Percentiles rank a stretch among this genome's conserved stretches.
These are phyloP conservation scores for Hypercompe scribonia DNA, from an alignment of 2,888 invertebrate species.

Conservation along the genomic window DNA sequence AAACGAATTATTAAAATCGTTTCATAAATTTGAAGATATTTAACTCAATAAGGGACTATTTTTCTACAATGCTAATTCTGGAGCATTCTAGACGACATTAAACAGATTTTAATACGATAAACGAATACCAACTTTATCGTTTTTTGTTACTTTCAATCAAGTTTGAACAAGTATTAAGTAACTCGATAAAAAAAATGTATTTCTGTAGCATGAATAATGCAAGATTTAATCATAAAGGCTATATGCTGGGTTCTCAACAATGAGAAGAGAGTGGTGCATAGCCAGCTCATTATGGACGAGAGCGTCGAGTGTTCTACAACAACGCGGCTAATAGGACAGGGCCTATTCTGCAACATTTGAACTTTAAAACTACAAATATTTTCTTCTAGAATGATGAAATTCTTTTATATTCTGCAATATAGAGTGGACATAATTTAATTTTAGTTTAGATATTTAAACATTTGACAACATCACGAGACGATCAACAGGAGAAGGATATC, in stretches of 20 bases:
- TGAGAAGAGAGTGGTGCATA: constrained; percentile 28
- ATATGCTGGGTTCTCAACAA: constrained; percentile 30
- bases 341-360: constrained; percentile 51
- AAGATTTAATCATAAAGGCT: neutral
- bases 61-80: neutral
- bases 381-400: constrained; percentile 26
- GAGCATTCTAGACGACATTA: neutral
- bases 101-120: too few species aligned
- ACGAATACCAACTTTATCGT: too few species aligned
- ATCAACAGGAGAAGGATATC: too few species aligned
- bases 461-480: too few species aligned
- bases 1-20: neutral
- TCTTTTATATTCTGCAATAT: too few species aligned
- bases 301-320: constrained; percentile 54
- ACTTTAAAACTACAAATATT: constrained; percentile 36
- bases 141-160: too few species aligned
- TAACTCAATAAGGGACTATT: neutral
- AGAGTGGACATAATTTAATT: too few species aligned
- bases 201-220: neutral
- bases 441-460: too few species aligned
- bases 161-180: too few species aligned
- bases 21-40: neutral
- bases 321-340: constrained; percentile 57
- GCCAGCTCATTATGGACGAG: constrained; percentile 68
- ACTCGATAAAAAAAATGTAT: too few species aligned